These are phyloP conservation scores for Astropecten irregularis DNA, from an alignment of 53 echinoderm and acorn worm genomes.

Conservation along the genomic window DNA sequence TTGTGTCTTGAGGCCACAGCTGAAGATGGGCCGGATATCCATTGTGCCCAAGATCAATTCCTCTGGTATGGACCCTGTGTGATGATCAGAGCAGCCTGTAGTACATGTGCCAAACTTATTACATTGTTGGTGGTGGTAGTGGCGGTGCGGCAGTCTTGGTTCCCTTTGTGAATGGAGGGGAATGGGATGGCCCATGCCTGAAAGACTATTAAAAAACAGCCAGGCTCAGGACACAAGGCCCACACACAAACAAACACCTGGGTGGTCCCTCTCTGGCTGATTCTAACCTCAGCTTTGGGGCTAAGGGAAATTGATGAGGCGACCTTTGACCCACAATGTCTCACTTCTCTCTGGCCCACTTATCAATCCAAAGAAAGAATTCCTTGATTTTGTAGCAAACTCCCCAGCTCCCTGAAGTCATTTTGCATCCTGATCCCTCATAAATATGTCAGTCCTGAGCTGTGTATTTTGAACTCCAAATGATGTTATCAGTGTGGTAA, in stretches of 20 bases:
- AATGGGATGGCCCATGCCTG: too few relatives aligned
- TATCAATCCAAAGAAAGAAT: not conserved
- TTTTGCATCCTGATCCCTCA: conserved; percentile 1
- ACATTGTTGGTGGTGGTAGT: too few relatives aligned
- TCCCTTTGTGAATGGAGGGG: too few relatives aligned
- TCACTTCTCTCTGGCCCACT: not conserved
- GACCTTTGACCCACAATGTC: conserved; percentile 45
- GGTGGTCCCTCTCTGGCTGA: conserved; percentile 22
- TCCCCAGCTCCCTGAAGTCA: not conserved
- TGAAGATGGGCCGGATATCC: conserved; percentile 35
- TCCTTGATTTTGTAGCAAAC: not conserved
- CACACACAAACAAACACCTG: conserved; percentile 58
- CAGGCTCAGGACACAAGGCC: conserved; percentile 42
- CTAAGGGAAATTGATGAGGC: conserved; percentile 38
- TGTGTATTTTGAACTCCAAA: conserved; percentile 16
- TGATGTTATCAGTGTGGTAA: conserved; percentile 8
- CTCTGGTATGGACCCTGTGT: not conserved
- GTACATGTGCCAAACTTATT: too few relatives aligned
- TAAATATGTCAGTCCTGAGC: conserved; percentile 33
- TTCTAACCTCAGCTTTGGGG: conserved; percentile 9
- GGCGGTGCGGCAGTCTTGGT: too few relatives aligned
- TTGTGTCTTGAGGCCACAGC: conserved; percentile 12
- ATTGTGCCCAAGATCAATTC: conserved; percentile 36
- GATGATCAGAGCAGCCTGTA: too few relatives aligned
- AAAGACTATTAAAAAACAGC: too few relatives aligned